Conservation (phyloP, 92 coral and sea anemone species). For the Montipora capitata region DNA sequence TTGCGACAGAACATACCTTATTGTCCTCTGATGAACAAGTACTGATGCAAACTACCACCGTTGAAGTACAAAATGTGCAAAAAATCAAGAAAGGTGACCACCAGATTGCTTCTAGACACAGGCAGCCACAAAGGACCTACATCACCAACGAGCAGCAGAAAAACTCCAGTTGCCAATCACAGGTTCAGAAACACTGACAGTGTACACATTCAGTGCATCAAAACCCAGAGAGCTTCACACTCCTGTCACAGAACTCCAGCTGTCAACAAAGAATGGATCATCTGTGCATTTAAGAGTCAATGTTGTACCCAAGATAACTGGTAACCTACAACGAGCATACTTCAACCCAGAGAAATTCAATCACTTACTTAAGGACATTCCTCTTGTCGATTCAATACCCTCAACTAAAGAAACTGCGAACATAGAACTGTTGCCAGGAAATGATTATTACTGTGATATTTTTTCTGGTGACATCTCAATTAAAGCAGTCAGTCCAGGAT, state of each 20-base stretch:
- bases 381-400: constrained; percentile 18
- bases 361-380: constrained; percentile 11
- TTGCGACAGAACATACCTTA: background rate
- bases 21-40: constrained; percentile 25
- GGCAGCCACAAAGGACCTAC: constrained; percentile 73
- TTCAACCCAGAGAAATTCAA: background rate
- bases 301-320: constrained; percentile 30
- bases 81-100: constrained; percentile 13
- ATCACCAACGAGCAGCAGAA: constrained; percentile 48
- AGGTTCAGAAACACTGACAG: constrained; percentile 45
- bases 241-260: constrained; percentile 30
- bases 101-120: constrained; percentile 57
- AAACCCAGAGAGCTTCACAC: constrained; percentile 39
- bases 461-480: constrained; percentile 2
- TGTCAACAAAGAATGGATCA: constrained; percentile 40
- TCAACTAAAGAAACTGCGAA: constrained; percentile 23
- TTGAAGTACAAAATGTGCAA: constrained; percentile 7
- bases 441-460: constrained; percentile 54
- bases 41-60: constrained; percentile 59
- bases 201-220: constrained; percentile 67
- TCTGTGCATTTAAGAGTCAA: constrained; percentile 16
- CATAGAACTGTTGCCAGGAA: constrained; percentile 47
- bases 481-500: constrained; percentile 34
- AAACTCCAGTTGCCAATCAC: constrained; percentile 35
- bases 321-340: background rate